Percentiles rank a stretch among this genome's conserved stretches.
phyloP scores from a whole-genome alignment of 2,113 vertebrate species.

The Bagarius yarrelli region DNA sequence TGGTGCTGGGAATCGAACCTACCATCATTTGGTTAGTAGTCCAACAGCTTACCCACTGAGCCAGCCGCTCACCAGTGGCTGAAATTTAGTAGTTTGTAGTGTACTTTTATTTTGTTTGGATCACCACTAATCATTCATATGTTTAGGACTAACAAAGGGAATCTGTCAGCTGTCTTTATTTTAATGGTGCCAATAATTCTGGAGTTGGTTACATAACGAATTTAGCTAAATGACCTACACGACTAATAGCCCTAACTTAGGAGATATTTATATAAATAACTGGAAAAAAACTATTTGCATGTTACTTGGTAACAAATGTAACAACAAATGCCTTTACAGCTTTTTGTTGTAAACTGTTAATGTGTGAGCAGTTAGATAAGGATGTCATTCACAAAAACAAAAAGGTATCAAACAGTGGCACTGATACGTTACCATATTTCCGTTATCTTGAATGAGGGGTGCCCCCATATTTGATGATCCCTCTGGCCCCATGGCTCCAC shows the following conservation, averaged over 20 bases:
- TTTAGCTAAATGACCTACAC: background rate
- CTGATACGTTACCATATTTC: conserved; percentile 94
- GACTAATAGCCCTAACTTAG: background rate
- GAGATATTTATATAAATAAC: background rate
- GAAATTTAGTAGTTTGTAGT: too few species aligned
- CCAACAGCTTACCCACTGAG: too few species aligned
- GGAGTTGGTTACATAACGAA: background rate
- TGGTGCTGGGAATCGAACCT: too few species aligned
- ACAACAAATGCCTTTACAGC: background rate
- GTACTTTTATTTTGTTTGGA: background rate
- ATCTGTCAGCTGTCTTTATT: background rate
- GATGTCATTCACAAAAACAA: background rate
- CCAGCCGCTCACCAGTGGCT: too few species aligned
- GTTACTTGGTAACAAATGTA: background rate
- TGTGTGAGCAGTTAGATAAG: background rate
- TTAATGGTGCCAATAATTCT: background rate
- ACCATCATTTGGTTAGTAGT: too few species aligned
- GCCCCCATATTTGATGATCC: conserved; percentile 88
- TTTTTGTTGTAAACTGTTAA: background rate
- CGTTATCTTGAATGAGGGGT: conserved; percentile 91
- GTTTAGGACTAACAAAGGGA: background rate
- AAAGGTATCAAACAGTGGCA: conserved; percentile 38
- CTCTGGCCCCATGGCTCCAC: conserved; percentile 86
- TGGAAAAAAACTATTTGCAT: too few species aligned
- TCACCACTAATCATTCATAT: background rate